These are phyloP conservation scores for Flexamia atlantica DNA, from an alignment of 2,888 invertebrate genomes.

Conservation along the genomic window DNA sequence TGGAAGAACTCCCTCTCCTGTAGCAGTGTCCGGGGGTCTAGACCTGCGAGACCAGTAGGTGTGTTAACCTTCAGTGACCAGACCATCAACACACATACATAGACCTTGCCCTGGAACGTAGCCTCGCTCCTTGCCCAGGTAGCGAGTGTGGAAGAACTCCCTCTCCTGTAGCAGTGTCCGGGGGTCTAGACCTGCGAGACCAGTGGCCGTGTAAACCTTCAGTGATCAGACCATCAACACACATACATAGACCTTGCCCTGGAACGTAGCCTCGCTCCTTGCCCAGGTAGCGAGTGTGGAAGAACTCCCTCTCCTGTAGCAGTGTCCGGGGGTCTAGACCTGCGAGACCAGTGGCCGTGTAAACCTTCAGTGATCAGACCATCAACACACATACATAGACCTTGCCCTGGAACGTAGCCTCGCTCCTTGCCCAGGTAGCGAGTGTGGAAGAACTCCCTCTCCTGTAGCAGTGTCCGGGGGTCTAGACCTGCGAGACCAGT, in stretches of 20 bases:
- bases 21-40: constrained; percentile 64
- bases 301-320: too few species aligned
- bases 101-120: too few species aligned
- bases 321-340: neutral
- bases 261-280: too few species aligned
- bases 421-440: too few species aligned
- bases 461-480: neutral
- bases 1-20: constrained; percentile 76
- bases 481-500: neutral
- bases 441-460: too few species aligned
- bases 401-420: too few species aligned
- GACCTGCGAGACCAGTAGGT: neutral
- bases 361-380: neutral
- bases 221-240: neutral
- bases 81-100: neutral
- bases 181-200: constrained; percentile 71
- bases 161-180: too few species aligned
- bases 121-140: too few species aligned
- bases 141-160: too few species aligned
- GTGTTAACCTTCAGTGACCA: neutral
- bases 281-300: too few species aligned
- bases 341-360: neutral
- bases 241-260: neutral
- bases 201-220: constrained; percentile 28
- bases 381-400: neutral